Percentiles rank a stretch among this genome's conserved stretches.
Conservation (phyloP, 2,797 vertebrate genomes). For the Leptatherina wallacei region DNA sequence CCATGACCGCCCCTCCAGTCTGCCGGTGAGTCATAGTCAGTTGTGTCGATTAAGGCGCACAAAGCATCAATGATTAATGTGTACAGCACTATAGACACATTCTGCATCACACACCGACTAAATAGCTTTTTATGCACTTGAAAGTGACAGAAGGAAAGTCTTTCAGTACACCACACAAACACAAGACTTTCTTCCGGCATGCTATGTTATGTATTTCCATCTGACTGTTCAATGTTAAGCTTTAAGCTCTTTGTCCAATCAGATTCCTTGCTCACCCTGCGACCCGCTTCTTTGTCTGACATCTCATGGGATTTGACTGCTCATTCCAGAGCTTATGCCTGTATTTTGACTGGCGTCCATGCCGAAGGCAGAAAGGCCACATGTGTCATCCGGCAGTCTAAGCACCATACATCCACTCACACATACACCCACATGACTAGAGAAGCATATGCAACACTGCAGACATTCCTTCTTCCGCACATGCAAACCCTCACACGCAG, state of each 20-base stretch:
- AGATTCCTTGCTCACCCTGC: slow-evolving; percentile 5
- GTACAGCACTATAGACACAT: neutral
- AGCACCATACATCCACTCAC: slow-evolving; percentile 42
- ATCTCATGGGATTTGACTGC: slow-evolving; percentile 51
- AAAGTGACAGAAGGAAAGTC: neutral
- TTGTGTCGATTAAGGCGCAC: neutral
- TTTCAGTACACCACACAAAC: neutral
- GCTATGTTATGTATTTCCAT: neutral
- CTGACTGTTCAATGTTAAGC: slow-evolving; percentile 4
- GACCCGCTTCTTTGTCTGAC: slow-evolving; percentile 34
- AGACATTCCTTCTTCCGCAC: slow-evolving; percentile 37
- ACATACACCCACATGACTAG: slow-evolving; percentile 49
- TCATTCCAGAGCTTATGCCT: slow-evolving; percentile 56
- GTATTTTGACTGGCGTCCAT: slow-evolving; percentile 59
- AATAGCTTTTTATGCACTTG: neutral
- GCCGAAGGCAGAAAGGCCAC: slow-evolving; percentile 54
- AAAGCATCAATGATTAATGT: neutral
- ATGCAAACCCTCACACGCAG: slow-evolving; percentile 42
- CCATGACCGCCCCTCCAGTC: slow-evolving; percentile 88
- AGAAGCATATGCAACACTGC: slow-evolving; percentile 65
- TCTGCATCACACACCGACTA: neutral
- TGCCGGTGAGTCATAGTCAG: slow-evolving; percentile 89
- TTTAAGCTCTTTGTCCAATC: slow-evolving; percentile 51
- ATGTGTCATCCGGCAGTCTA: slow-evolving; percentile 47
- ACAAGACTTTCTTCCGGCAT: neutral